Evolutionary conservation across 2,113 vertebrate genomes (phyloP), one percentile per base, ranked within the genome.

Genomic region (Ochotona curzoniae): DNA sequence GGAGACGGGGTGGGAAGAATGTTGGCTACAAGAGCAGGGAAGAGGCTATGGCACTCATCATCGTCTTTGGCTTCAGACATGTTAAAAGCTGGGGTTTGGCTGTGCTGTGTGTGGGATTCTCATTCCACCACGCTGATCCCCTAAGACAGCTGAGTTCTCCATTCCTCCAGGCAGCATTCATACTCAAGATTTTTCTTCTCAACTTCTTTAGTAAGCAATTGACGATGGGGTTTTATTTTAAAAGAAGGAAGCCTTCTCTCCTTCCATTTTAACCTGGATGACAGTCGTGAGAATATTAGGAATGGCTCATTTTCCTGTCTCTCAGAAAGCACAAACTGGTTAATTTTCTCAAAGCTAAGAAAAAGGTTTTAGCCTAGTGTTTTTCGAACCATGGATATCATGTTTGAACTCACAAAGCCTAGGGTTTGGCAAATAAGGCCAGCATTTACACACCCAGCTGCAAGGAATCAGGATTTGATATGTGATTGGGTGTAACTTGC

Each of bases 381-480:
- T 91, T 96, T 92, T 8, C 38, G 49, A 92, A 93, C 70, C 47
- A 80, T 9, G 80, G 86, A 95, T 83, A 91, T 89, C 75, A 89
- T 26, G 91, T 51, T n/a, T 95, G 83, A 95, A 84, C 49, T 93
- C 49, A 69, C n/a, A 61, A 63, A 83, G 81, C 67, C 32, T 69
- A 80, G 5, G 47, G 61, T 32, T 92, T 89, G 49, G 87, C 66
- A 81, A 63, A 74, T n/a, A 60, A 91, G 76, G 83, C 69, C 87
- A 94, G 89, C n/a, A 93, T 75, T 93, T 54, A 81, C 87, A 93
- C 87, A 81, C 30, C 63, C 95, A 91, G 94, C 71, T 95, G 91
- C 86, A 91, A 93, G 73, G 91, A 84, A 91, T 95, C 71, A 74
- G 73, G 69, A 86, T 66, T 69, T 89, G 80, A 87, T 73, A 81